phyloP scores from a whole-genome alignment of 2,797 vertebrate species.

The Avahi laniger region DNA sequence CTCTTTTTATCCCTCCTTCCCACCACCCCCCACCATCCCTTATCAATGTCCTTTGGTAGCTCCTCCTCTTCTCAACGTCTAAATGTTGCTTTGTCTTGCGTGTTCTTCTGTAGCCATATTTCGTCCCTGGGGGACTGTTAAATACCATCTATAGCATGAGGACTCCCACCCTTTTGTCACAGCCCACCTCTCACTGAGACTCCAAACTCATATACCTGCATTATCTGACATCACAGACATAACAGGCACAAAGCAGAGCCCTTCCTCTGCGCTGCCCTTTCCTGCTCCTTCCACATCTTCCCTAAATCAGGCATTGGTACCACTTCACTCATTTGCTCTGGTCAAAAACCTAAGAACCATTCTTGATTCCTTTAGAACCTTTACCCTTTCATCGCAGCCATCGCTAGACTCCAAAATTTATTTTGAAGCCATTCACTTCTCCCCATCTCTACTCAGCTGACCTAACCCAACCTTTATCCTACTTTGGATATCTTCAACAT shows the following conservation, averaged over 20 bases:
- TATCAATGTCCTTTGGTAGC: background rate
- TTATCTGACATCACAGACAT: background rate
- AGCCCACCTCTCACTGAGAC: too few species aligned
- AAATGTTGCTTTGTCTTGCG: background rate
- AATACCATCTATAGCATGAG: background rate
- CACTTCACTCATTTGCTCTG: background rate
- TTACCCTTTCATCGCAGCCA: background rate
- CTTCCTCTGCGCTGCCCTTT: background rate
- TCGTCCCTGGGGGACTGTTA: background rate
- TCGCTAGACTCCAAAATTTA: background rate
- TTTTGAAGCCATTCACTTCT: background rate
- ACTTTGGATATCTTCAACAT: background rate
- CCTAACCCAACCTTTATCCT: too few species aligned
- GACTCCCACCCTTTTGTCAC: too few species aligned
- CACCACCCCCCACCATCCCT: background rate
- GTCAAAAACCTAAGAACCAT: background rate
- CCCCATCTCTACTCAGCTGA: background rate
- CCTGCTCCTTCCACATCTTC: rapidly evolving
- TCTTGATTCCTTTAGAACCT: background rate
- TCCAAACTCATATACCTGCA: background rate
- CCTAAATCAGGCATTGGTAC: too few species aligned
- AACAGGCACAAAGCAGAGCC: background rate
- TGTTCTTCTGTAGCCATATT: background rate
- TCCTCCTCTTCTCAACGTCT: background rate
- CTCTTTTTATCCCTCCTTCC: background rate